These are phyloP conservation scores for Helicolenus hilgendorfi DNA, from an alignment of 2,797 vertebrate species.

Conservation along the genomic window DNA sequence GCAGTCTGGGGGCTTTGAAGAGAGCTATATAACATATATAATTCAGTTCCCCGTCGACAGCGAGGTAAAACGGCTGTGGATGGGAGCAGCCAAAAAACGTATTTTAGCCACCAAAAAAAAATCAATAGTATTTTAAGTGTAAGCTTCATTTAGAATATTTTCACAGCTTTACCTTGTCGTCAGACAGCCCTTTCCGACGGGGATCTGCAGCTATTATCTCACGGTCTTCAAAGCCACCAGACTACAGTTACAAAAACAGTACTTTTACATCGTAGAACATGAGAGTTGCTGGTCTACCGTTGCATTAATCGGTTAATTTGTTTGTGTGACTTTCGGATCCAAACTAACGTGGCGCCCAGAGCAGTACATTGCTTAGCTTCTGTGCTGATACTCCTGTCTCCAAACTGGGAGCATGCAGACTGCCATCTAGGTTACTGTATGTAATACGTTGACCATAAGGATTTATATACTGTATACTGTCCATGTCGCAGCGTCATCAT, in stretches of 20 bases:
- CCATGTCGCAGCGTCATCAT: neutral
- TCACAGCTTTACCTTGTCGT: neutral
- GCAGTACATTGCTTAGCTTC: neutral
- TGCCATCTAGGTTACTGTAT: too few species aligned
- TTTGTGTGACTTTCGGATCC: neutral
- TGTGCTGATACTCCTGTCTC: too few species aligned
- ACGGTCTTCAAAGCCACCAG: neutral
- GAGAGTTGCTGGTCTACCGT: neutral
- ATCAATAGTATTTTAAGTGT: neutral
- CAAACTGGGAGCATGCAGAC: too few species aligned
- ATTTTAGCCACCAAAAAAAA: neutral
- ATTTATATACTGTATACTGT: too few species aligned
- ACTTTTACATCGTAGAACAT: neutral
- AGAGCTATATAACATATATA: neutral
- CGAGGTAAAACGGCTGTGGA: neutral
- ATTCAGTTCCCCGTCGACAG: fast-evolving
- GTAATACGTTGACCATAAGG: too few species aligned
- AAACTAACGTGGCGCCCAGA: neutral
- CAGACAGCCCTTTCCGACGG: too few species aligned
- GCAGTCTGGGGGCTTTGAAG: neutral
- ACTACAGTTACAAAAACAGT: neutral
- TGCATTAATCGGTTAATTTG: neutral
- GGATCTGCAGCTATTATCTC: fast-evolving
- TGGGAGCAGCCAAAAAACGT: neutral
- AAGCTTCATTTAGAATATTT: neutral